Percentiles rank a stretch among this genome's conserved stretches.
These are phyloP conservation scores for Dyspetes luteomarginatus DNA, from an alignment of 2,888 invertebrate species.

Conservation along the genomic window DNA sequence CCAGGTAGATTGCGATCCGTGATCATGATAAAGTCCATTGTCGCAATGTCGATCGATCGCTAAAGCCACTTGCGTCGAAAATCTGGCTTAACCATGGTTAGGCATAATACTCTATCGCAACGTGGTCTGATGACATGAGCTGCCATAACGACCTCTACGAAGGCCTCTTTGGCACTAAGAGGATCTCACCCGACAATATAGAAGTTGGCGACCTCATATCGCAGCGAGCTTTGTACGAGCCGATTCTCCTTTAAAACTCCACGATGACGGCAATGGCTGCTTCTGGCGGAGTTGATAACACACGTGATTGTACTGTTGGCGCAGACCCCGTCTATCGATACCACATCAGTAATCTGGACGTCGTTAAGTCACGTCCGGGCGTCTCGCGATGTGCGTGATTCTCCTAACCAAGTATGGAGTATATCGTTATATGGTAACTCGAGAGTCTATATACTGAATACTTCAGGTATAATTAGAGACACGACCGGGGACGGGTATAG, in stretches of 20 bases:
- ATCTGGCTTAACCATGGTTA: not conserved
- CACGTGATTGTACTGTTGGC: slow-evolving; percentile 25
- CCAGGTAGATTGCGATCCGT: not conserved
- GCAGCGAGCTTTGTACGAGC: slow-evolving; percentile 2
- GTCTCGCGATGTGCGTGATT: slow-evolving; percentile 15
- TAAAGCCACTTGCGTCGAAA: not conserved
- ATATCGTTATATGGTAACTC: not conserved
- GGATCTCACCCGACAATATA: slow-evolving; percentile 24
- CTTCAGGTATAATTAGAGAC: not conserved
- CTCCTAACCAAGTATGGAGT: not conserved
- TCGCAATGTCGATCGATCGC: slow-evolving; percentile 15
- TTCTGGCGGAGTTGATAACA: slow-evolving; percentile 27
- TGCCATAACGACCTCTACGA: slow-evolving; percentile 1
- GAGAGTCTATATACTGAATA: not conserved
- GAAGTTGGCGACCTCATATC: slow-evolving; percentile 26
- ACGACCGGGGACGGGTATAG: no score
- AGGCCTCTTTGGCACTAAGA: slow-evolving; percentile 20
- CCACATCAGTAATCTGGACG: slow-evolving; percentile 31
- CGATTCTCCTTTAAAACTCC: not conserved
- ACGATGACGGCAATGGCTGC: slow-evolving; percentile 24
- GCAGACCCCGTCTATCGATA: not conserved
- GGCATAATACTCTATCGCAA: slow-evolving; percentile 22
- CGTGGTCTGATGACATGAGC: slow-evolving; percentile 11
- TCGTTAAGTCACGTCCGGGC: slow-evolving; percentile 27
- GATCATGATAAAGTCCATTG: slow-evolving; percentile 11